Base-by-base conservation (phyloP, 2,797 vertebrate genomes). In the Natrix natrix region DNA sequence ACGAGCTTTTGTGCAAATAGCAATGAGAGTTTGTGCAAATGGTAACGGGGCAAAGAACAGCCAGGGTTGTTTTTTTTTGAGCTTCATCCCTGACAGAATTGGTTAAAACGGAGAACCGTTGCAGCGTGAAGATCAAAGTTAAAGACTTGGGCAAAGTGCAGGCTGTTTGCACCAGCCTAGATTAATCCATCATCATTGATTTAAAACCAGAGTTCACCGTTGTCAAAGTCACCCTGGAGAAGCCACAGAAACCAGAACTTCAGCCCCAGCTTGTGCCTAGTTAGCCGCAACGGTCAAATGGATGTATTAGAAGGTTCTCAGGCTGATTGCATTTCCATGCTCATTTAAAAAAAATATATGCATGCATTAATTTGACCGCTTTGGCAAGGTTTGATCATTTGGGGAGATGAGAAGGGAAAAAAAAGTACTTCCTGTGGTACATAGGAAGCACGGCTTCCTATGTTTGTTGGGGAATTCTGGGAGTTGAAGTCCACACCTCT, bases 161-260 rank as follows among this genome's bases (percentile, higher is more conserved):
- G 95, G 94, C 94, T 96, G 96, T 96, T 97, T 96, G 98, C 97
- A 97, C 97, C 97, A 97, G 90, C 96, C 95, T 98, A 97, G 96
- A 98, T 98, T 98, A 98, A 98, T 98, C 97, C 96, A 98, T 98
- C 97, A 97, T 97, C 96, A 97, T 90, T 97, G 97, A 98, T 97
- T 98, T 97, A 97, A 98, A 97, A 98, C 93, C 96, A 94, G 91
- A 95, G 93, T 94, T 87, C 95, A 95, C 97, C 94, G 96, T 96
- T 97, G 96, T 96, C 97, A 98, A 96, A 97, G 97, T 97, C 97
- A 95, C 97, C 95, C 91, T 95, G 90, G 61, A 93, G 94, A 66
- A 69, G 94, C 95, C 94, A 96, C 88, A 91, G 93, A 63, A 96
- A 94, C 89, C 94, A 93, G 94, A 91, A 87, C 26, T 16, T 96